A percentile compares a stretch with the other conserved stretches of the same genome.
These are phyloP conservation scores for Phainopepla nitens DNA, from an alignment of 2,113 vertebrate genomes.

Conservation along the genomic window DNA sequence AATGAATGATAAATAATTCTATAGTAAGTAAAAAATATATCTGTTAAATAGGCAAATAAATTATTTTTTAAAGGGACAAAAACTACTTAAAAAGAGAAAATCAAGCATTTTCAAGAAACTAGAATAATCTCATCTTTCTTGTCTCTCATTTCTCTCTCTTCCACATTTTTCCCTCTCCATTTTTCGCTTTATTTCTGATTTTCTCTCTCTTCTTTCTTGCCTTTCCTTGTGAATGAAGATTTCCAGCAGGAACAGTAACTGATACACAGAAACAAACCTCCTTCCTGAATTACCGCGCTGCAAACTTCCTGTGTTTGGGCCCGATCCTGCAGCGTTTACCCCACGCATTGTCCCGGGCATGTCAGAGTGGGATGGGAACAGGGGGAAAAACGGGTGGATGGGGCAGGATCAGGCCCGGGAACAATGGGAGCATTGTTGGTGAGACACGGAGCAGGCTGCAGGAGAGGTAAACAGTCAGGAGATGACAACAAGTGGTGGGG, in stretches of 20 bases:
- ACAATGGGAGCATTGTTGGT: constrained; percentile 60
- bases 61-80: not conserved
- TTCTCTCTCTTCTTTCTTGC: not conserved
- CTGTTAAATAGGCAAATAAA: not conserved
- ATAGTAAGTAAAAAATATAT: not conserved
- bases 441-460: constrained; percentile 35
- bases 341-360: not conserved
- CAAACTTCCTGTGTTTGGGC: constrained; percentile 46
- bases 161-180: not conserved
- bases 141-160: not conserved
- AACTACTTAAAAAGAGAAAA: not conserved
- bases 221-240: constrained; percentile 26
- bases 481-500: constrained; percentile 68
- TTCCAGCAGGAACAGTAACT: constrained; percentile 1
- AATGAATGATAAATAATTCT: not conserved
- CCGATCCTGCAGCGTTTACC: not conserved
- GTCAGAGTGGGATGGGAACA: not conserved
- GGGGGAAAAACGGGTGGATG: not conserved
- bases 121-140: not conserved
- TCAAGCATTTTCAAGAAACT: not conserved
- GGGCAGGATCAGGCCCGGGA: constrained; percentile 53
- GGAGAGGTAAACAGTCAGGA: constrained; percentile 67
- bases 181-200: not conserved
- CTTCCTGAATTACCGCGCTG: constrained; percentile 35
- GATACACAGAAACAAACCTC: not conserved